Base-by-base conservation (phyloP, 2,888 invertebrate genomes). In the Glaucopsyche alexis region DNA sequence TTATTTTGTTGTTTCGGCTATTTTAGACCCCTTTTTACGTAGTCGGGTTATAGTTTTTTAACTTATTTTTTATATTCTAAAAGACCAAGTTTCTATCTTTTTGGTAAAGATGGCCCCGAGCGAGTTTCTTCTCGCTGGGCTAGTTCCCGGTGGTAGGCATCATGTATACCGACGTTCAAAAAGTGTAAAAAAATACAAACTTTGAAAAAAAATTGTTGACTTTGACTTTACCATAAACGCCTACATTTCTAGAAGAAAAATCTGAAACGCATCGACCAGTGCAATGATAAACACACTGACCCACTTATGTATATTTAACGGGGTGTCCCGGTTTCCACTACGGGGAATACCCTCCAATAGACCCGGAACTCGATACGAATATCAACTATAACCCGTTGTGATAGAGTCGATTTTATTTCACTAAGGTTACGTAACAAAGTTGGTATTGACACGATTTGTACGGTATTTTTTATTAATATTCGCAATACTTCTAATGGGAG, bases 401-500 rank as follows among this genome's bases (percentile, higher is more conserved):
- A 29, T 47, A 49, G 14, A 29, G 14, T 7, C 49, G 7, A 2
- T 40, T 42, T n/a, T 40, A 6, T 14, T 14, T 0, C n/a, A 38
- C n/a, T 8, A 1, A 2, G 9, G 5, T 69, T 67, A 49, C 29
- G 49, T 29, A 29, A 69, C 29, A 29, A 16, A 13, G 47, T 49
- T 14, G 38, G 69, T 19, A 49, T 69, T 49, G 69, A 69, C 69
- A 69, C 69, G 47, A 69, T 69, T 69, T 69, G 69, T 29, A 19
- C 69, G 69, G 13, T 16, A n/a, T 19, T 69, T 67, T 69, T 69
- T 69, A 69, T 69, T 69, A 69, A 69, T 49, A 49, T 69, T 69
- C 69, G 69, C 69, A 69, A 69, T 69, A 69, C 69, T 47, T 29
- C 47, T 69, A 69, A 69, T 69, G 69, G 69, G 13, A 47, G 47